Percentiles rank a stretch among this genome's conserved stretches.
Conservation (phyloP, 1,140 invertebrate species). For the Drosophila persimilis region DNA sequence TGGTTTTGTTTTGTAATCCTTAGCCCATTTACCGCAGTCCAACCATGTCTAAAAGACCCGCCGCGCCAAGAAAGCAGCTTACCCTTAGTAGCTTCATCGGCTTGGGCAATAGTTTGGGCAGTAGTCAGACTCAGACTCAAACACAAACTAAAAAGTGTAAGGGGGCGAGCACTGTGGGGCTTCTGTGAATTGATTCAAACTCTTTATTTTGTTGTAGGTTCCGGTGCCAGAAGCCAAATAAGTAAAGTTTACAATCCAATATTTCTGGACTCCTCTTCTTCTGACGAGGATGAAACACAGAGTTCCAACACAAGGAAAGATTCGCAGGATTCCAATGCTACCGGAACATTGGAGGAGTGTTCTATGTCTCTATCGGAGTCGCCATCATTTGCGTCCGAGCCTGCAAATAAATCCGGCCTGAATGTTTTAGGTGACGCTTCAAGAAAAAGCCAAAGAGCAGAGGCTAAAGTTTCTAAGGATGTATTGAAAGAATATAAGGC, state of each 20-base stretch:
- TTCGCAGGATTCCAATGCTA: background rate
- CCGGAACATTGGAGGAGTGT: background rate
- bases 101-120: conserved; percentile 26
- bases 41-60: conserved; percentile 33
- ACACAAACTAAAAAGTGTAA: conserved; percentile 23
- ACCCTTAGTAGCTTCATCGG: conserved; percentile 57
- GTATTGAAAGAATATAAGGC: background rate
- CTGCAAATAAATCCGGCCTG: background rate
- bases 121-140: conserved; percentile 17
- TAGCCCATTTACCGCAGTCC: conserved; percentile 78
- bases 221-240: conserved; percentile 19
- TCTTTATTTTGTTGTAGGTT: conserved; percentile 4
- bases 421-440: conserved; percentile 9
- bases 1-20: conserved; percentile 21
- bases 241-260: conserved; percentile 65
- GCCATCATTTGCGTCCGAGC: background rate
- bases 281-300: conserved; percentile 60
- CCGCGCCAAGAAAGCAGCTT: conserved; percentile 42
- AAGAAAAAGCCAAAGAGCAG: background rate
- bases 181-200: background rate
- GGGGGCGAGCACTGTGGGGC: too few relatives aligned
- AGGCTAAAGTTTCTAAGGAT: background rate
- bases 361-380: background rate
- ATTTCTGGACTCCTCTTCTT: conserved; percentile 76
- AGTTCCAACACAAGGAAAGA: conserved; percentile 1